Evolutionary conservation across 2,888 invertebrate species (phyloP).

Genomic region (Acrobasis suavella): DNA sequence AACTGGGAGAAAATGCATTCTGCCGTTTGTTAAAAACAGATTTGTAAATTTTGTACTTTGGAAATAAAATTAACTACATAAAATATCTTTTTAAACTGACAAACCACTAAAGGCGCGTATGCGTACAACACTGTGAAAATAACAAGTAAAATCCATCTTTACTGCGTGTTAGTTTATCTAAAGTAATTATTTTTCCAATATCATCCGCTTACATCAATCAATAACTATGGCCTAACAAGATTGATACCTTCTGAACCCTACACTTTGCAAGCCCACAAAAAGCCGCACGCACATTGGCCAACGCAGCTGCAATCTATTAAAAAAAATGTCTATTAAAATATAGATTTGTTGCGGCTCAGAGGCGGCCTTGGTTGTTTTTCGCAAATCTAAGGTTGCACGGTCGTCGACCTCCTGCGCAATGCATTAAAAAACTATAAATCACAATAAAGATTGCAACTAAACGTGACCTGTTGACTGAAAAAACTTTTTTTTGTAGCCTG

Average conservation of each 20-base stretch:
- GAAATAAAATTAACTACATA: no score
- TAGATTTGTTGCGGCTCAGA: slow-evolving; percentile 74
- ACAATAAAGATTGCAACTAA: slow-evolving; percentile 18
- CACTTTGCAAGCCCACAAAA: slow-evolving; percentile 14
- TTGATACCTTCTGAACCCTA: slow-evolving; percentile 24
- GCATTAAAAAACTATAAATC: slow-evolving; percentile 25
- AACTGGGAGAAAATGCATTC: no score
- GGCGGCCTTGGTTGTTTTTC: slow-evolving; percentile 70
- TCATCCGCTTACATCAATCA: slow-evolving; percentile 1
- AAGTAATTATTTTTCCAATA: slow-evolving; percentile 1
- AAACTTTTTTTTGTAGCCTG: slow-evolving; percentile 30
- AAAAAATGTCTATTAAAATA: slow-evolving; percentile 59
- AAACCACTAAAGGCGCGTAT: no score
- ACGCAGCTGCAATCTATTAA: slow-evolving; percentile 55
- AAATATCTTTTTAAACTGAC: no score
- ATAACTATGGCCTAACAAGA: slow-evolving; percentile 9
- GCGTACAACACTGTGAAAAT: no score
- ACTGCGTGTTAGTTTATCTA: not conserved
- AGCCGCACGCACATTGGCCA: slow-evolving; percentile 62
- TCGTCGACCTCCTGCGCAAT: slow-evolving; percentile 31
- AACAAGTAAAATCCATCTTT: no score
- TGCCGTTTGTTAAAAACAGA: no score
- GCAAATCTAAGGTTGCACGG: slow-evolving; percentile 50
- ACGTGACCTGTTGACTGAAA: slow-evolving; percentile 40
- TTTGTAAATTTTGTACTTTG: no score